phyloP scores from a whole-genome alignment of 37 sponge, comb jelly and placozoan genomes.

The Amphimedon queenslandica region DNA sequence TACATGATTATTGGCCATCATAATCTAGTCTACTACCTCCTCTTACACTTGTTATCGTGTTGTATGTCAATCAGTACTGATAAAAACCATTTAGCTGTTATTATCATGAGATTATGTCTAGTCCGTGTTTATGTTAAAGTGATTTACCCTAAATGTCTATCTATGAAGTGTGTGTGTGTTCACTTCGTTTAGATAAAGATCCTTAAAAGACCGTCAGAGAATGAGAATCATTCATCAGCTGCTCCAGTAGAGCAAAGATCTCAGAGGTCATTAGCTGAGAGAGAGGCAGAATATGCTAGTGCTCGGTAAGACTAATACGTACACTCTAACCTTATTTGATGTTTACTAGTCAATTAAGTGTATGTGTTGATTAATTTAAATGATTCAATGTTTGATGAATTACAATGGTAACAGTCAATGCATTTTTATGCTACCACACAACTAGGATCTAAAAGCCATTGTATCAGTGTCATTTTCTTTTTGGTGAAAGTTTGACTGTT shows the following conservation, averaged over 20 bases:
- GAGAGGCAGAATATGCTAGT: slow-evolving; percentile 72
- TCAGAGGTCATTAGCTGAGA: slow-evolving; percentile 61
- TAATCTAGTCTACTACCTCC: too few relatives aligned
- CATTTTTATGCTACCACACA: too few relatives aligned
- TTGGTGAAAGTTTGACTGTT: too few relatives aligned
- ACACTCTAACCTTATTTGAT: background rate
- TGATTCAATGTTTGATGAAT: background rate
- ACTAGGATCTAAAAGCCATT: too few relatives aligned
- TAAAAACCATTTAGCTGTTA: too few relatives aligned
- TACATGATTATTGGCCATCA: too few relatives aligned
- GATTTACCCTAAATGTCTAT: background rate
- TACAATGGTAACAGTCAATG: too few relatives aligned
- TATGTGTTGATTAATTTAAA: background rate
- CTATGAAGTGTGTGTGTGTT: background rate
- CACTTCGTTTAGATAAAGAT: slow-evolving; percentile 49
- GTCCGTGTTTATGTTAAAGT: background rate
- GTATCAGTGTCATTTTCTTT: too few relatives aligned
- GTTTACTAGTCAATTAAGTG: background rate
- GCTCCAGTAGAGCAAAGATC: background rate
- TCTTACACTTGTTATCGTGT: too few relatives aligned
- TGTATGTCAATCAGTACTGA: too few relatives aligned
- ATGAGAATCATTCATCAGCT: background rate
- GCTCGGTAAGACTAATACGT: slow-evolving; percentile 41
- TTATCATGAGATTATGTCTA: too few relatives aligned
- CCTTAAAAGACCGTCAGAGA: slow-evolving; percentile 33